Evolutionary conservation across 2,888 invertebrate genomes (phyloP).

Genomic region (Rhabditoides inermis): DNA sequence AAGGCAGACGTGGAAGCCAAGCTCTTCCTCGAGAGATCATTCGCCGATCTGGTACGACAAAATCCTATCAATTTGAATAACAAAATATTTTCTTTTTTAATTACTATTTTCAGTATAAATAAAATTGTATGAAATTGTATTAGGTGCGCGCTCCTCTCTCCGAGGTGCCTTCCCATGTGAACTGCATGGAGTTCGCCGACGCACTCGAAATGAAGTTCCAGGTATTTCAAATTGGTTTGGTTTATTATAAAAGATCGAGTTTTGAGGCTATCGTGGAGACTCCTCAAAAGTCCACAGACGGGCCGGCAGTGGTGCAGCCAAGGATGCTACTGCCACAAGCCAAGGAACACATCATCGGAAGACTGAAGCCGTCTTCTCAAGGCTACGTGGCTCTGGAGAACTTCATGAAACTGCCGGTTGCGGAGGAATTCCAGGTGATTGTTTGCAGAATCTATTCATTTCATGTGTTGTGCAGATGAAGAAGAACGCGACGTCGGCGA

Average conservation of each 20-base stretch:
- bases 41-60: constrained; percentile 39
- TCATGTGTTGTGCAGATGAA: no score
- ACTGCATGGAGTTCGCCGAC: constrained; percentile 45
- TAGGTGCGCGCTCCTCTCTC: constrained; percentile 46
- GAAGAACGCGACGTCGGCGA: no score
- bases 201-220: constrained; percentile 52
- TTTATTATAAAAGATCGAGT: not conserved
- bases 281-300: constrained; percentile 48
- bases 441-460: no score
- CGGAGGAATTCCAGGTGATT: constrained; percentile 47
- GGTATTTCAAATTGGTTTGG: constrained; percentile 8
- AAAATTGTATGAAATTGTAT: not conserved
- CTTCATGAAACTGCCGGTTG: constrained; percentile 47
- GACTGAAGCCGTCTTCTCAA: constrained; percentile 43
- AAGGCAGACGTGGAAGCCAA: constrained; percentile 50
- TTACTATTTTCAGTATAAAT: not conserved
- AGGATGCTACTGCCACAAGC: constrained; percentile 19
- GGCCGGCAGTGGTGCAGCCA: constrained; percentile 43
- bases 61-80: no score
- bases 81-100: no score
- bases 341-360: constrained; percentile 40
- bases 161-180: constrained; percentile 39
- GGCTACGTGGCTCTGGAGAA: constrained; percentile 39
- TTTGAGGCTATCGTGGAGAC: constrained; percentile 45
- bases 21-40: constrained; percentile 47